These are phyloP conservation scores for Lordiphosa fenestrarum DNA, from an alignment of 2,888 invertebrate species.

Conservation along the genomic window DNA sequence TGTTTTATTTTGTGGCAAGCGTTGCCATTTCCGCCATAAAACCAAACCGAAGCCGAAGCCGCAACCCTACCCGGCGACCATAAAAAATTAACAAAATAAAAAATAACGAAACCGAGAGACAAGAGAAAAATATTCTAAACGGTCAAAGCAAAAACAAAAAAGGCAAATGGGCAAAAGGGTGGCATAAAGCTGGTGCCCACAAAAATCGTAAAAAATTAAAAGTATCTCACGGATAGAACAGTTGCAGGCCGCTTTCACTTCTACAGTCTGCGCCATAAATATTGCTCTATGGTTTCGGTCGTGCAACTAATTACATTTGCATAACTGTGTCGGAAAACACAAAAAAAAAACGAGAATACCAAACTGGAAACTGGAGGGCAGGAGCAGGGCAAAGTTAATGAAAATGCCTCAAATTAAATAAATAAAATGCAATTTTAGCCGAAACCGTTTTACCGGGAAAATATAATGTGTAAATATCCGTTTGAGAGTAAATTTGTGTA, in stretches of 20 bases:
- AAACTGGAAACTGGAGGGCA: conserved; percentile 29
- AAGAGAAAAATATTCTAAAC: conserved; percentile 66
- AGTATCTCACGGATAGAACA: conserved; percentile 65
- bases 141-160: conserved; percentile 24
- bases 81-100: conserved; percentile 69
- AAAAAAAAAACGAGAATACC: conserved; percentile 23
- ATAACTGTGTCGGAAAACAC: conserved; percentile 43
- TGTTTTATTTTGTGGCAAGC: conserved; percentile 72
- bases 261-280: conserved; percentile 69
- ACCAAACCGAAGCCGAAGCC: conserved; percentile 26
- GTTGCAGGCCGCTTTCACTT: conserved; percentile 30
- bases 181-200: conserved; percentile 49
- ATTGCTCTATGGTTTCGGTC: conserved; percentile 69
- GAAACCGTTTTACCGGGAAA: not conserved
- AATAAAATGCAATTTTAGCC: conserved; percentile 27
- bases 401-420: conserved; percentile 40
- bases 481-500: no score
- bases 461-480: no score
- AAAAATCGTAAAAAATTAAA: conserved; percentile 73
- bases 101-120: conserved; percentile 34
- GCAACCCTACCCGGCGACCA: conserved; percentile 44
- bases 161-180: conserved; percentile 29
- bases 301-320: conserved; percentile 74
- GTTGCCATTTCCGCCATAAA: conserved; percentile 71
- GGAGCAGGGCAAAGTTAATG: conserved; percentile 27